Conservation (phyloP, 1,140 invertebrate species). For the Anastrepha obliqua region DNA sequence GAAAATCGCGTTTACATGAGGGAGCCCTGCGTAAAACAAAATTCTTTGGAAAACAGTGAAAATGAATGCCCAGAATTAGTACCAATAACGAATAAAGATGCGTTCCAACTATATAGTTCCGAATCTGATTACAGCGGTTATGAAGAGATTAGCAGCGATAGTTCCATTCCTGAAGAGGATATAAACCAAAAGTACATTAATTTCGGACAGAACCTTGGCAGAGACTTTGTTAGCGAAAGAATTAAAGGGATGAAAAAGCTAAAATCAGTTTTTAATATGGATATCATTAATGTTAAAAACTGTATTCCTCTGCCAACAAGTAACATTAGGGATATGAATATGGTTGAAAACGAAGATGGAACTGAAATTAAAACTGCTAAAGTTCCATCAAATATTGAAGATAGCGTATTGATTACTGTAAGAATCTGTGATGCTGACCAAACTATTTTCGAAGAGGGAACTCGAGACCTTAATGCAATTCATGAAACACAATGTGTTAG, state of each 20-base stretch:
- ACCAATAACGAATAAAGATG: conserved; percentile 56
- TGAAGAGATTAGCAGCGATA: conserved; percentile 3
- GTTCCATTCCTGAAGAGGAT: conserved; percentile 51
- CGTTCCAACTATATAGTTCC: conserved; percentile 44
- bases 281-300: conserved; percentile 46
- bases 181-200: conserved; percentile 50
- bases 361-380: neutral
- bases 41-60: neutral
- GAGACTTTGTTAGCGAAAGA: conserved; percentile 13
- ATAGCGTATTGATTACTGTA: neutral
- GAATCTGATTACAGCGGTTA: conserved; percentile 35
- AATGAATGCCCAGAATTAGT: conserved; percentile 58
- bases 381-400: neutral
- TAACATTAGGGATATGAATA: neutral
- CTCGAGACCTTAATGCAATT: neutral
- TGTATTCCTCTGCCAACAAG: neutral
- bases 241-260: neutral
- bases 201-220: neutral
- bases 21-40: neutral
- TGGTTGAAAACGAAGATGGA: neutral
- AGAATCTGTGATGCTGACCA: neutral
- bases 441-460: neutral
- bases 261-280: neutral
- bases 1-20: neutral
- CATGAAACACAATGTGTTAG: neutral